Base-by-base conservation (phyloP, 2,888 invertebrate genomes). In the Hirtodrosophila duncani region DNA sequence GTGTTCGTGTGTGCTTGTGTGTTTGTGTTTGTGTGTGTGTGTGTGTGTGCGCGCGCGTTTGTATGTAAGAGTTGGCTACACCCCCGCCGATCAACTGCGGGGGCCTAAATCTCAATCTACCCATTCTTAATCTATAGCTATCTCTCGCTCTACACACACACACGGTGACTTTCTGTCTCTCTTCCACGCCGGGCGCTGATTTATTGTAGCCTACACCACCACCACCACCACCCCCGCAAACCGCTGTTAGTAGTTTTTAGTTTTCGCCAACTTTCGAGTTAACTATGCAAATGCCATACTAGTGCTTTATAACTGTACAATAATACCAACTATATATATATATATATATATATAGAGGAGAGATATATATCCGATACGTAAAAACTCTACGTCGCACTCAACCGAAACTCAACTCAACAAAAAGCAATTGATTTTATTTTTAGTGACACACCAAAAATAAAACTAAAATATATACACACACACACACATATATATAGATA, bases 251-350 rank as follows among this genome's bases (percentile, higher is more conserved):
- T 67, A 63, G 50, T 67, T 58, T 52, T 62, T 67, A 58, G 63
- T 55, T 61, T 66, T 78, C 29, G 70, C 70, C 51, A 60, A 60
- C 49, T 61, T 43, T 26, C 37, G 18, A 26, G 13, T 23, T 18
- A 57, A 57, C 60, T 51, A 56, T 69, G 59, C 67, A 58, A 66
- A 78, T 63, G 74, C 63, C 72, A 67, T 81, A 65, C 62, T 67
- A 80, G 82, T 80, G 82, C 82, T 82, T 79, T 81, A 81, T 68
- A 70, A 67, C 67, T 74, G 66, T 78, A 80, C 74, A 70, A 82
- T 81, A 78, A 80, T 37, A 45, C 49, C 24, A 50, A 8, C 26
- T 24, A 61, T 34, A 61, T 6, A 52, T 13, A 50, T 33, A 36
- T n/a, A 11, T 24, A 43, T 34, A 37, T 21, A 52, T 38, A 42